These are phyloP conservation scores for Anagyrus pseudococci DNA, from an alignment of 2,888 invertebrate species.

Conservation along the genomic window DNA sequence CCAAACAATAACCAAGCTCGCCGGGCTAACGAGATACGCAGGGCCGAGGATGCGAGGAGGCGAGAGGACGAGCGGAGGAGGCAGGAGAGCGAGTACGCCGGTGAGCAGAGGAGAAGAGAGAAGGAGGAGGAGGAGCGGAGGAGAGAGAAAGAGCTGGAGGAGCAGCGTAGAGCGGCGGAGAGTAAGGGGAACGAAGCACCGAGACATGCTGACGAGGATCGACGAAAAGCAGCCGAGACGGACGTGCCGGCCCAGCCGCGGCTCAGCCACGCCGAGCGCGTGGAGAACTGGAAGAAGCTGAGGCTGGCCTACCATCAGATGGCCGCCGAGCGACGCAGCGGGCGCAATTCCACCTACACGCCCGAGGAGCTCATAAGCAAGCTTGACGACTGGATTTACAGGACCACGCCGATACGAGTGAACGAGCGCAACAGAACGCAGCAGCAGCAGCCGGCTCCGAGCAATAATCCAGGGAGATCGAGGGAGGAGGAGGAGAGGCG, in stretches of 20 bases:
- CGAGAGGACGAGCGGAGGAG: not conserved
- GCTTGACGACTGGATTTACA: slow-evolving; percentile 48
- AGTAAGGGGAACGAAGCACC: not conserved
- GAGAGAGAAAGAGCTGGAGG: slow-evolving; percentile 28
- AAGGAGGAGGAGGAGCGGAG: slow-evolving; percentile 10
- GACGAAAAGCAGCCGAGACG: slow-evolving; percentile 4
- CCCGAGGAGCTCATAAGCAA: slow-evolving; percentile 37
- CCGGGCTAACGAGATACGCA: not conserved
- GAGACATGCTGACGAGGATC: no score
- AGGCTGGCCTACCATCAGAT: not conserved
- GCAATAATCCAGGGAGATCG: not conserved
- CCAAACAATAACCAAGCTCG: no score
- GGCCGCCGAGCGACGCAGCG: not conserved
- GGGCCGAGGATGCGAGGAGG: not conserved
- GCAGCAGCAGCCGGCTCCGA: slow-evolving; percentile 1
- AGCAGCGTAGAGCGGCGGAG: not conserved
- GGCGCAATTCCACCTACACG: not conserved
- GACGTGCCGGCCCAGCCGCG: not conserved
- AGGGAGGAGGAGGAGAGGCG: no score
- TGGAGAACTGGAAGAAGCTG: not conserved
- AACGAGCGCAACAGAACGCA: not conserved
- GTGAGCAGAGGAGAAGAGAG: not conserved
- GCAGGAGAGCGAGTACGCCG: not conserved
- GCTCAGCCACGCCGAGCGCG: not conserved
- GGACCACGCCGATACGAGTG: slow-evolving; percentile 47